Conservation (phyloP, 2,888 invertebrate species). For the Epsilonema sp. region DNA sequence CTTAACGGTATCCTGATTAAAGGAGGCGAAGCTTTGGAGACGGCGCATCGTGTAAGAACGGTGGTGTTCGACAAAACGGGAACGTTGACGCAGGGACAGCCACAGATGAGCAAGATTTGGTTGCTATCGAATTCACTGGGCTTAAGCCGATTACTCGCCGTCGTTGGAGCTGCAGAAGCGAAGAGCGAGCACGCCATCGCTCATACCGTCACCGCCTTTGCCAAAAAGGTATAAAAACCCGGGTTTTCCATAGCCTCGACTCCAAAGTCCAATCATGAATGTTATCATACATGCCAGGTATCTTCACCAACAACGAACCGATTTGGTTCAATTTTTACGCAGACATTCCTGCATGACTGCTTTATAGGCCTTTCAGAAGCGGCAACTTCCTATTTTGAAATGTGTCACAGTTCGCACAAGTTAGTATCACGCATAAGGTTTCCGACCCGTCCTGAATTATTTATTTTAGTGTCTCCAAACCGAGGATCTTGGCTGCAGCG, state of each 20-base stretch:
- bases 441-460: no score
- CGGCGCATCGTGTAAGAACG: conserved; percentile 85
- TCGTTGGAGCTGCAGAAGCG: conserved; percentile 70
- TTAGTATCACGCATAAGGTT: no score
- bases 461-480: conserved; percentile 13
- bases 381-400: no score
- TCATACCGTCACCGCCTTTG: conserved; percentile 66
- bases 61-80: conserved; percentile 98
- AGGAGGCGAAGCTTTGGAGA: conserved; percentile 89
- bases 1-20: conserved; percentile 84
- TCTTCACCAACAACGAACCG: no score
- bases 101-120: conserved; percentile 51
- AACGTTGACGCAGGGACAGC: conserved; percentile 74
- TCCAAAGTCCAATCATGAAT: no score
- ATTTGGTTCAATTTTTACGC: no score
- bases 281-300: no score
- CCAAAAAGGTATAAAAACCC: conserved; percentile 48
- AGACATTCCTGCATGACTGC: no score
- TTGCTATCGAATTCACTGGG: conserved; percentile 46
- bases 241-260: no score
- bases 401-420: no score
- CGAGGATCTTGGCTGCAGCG: conserved; percentile 15
- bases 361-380: no score
- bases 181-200: conserved; percentile 95
- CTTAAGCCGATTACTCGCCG: conserved; percentile 48